phyloP scores from a whole-genome alignment of 2,888 invertebrate species.

The Leptopilina drosophilae region DNA sequence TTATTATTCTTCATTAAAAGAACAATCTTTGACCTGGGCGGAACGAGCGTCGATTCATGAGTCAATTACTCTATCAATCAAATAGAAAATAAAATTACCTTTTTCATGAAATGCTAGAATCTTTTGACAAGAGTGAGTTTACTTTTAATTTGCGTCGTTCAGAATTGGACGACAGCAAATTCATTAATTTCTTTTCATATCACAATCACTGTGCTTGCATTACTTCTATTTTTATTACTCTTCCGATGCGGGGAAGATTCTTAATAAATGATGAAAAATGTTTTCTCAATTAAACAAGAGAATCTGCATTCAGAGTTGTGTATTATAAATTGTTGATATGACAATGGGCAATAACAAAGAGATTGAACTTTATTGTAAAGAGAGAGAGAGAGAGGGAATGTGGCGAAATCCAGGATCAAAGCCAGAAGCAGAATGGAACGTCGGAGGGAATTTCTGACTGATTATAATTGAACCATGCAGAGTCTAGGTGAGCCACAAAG shows the following conservation, averaged over 20 bases:
- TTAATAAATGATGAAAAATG: too few species aligned
- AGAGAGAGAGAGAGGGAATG: not conserved
- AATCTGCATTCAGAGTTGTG: too few species aligned
- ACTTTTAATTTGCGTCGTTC: not conserved
- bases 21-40: not conserved
- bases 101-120: not conserved
- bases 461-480: slow-evolving; percentile 38
- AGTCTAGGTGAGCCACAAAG: slow-evolving; percentile 35
- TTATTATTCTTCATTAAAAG: not conserved
- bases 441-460: slow-evolving; percentile 32
- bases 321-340: not conserved
- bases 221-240: too few species aligned
- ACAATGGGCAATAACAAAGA: not conserved
- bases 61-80: too few species aligned
- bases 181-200: too few species aligned
- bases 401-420: slow-evolving; percentile 26
- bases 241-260: too few species aligned
- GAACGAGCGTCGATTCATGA: too few species aligned
- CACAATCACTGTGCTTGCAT: too few species aligned
- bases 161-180: too few species aligned
- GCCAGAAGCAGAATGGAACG: slow-evolving; percentile 31
- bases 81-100: not conserved
- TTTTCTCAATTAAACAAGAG: too few species aligned
- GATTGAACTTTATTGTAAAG: slow-evolving; percentile 14
- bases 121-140: not conserved